These are phyloP conservation scores for Drosophila subsilvestris DNA, from an alignment of 2,888 invertebrate species.

Conservation along the genomic window DNA sequence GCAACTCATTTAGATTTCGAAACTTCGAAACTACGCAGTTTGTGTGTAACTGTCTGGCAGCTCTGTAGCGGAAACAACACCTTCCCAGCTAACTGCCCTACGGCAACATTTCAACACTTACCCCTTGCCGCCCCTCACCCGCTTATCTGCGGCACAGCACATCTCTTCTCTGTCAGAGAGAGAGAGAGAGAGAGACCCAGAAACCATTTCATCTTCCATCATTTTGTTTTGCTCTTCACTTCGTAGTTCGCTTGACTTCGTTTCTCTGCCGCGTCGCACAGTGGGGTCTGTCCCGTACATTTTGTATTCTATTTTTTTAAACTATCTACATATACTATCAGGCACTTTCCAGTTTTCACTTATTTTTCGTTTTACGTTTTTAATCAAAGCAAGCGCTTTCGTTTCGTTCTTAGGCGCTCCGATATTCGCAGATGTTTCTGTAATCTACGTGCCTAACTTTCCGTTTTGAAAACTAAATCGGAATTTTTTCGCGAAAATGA, in stretches of 20 bases:
- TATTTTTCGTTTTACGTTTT: too few relatives aligned
- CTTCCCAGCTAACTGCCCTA: slow-evolving; percentile 60
- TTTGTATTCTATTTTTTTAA: not conserved
- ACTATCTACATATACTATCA: not conserved
- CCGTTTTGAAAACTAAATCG: too few relatives aligned
- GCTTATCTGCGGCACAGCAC: slow-evolving; percentile 7
- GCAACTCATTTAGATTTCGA: not conserved
- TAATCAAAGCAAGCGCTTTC: too few relatives aligned
- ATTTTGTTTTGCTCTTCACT: slow-evolving; percentile 72
- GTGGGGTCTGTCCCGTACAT: not conserved
- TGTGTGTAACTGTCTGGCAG: slow-evolving; percentile 50
- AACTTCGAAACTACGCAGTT: slow-evolving; percentile 12
- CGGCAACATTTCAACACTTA: slow-evolving; percentile 47
- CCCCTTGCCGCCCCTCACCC: slow-evolving; percentile 16
- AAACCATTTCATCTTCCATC: slow-evolving; percentile 57
- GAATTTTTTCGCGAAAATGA: too few relatives aligned
- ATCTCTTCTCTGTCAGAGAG: slow-evolving; percentile 9
- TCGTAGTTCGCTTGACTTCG: slow-evolving; percentile 52
- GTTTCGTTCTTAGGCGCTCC: too few relatives aligned
- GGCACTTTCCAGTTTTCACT: too few relatives aligned
- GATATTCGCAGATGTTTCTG: too few relatives aligned
- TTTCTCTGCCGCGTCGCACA: slow-evolving; percentile 14
- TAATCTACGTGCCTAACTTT: too few relatives aligned
- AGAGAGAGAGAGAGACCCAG: slow-evolving; percentile 13
- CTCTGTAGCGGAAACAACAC: slow-evolving; percentile 29